Evolutionary conservation across 2,113 vertebrate genomes (phyloP).

Genomic region (Centrocercus urophasianus): DNA sequence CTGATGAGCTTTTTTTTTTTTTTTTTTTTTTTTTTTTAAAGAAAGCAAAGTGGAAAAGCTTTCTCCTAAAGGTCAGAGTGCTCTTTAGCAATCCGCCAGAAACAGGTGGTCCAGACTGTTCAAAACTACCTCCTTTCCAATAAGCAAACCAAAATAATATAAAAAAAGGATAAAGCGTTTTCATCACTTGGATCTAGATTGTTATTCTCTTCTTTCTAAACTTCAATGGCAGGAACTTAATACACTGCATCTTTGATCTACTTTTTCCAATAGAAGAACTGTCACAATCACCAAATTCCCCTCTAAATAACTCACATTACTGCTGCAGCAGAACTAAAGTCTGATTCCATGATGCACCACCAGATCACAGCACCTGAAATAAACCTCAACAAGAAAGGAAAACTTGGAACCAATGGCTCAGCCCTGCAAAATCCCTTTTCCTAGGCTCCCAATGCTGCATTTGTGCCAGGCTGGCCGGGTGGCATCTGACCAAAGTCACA

Average conservation of each 20-base stretch:
- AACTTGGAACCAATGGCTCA: background rate
- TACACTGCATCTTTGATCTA: background rate
- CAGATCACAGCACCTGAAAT: background rate
- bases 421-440: background rate
- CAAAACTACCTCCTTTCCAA: background rate
- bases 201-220: no score
- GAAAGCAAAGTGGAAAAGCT: fast-evolving
- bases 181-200: background rate
- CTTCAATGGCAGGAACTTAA: background rate
- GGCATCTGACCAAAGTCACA: fast-evolving
- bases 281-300: background rate
- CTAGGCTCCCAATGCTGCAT: fast-evolving
- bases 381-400: background rate
- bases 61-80: background rate
- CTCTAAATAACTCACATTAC: fast-evolving
- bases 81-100: background rate
- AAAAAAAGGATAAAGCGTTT: background rate
- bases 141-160: background rate
- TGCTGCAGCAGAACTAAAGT: background rate
- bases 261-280: background rate
- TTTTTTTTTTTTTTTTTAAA: no score
- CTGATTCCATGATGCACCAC: fast-evolving
- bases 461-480: fast-evolving
- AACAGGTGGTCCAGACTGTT: background rate
- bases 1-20: background rate